Percentiles rank a stretch among this genome's conserved stretches.
Evolutionary conservation across 2,888 invertebrate species (phyloP).

Genomic region (Oegoconia quadripuncta): DNA sequence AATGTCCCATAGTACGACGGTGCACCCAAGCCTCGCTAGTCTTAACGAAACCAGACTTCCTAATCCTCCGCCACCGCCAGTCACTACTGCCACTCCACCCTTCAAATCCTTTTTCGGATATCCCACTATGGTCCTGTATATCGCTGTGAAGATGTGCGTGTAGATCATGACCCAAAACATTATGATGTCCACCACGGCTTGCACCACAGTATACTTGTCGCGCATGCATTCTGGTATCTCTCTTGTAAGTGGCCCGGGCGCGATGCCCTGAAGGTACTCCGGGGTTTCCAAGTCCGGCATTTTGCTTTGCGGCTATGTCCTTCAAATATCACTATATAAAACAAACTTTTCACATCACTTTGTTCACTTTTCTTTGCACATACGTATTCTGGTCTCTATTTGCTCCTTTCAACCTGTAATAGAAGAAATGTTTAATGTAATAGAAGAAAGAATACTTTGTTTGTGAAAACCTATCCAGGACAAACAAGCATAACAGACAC

Average conservation of each 20-base stretch:
- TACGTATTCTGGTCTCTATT: too few relatives aligned
- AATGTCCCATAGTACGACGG: conserved; percentile 94
- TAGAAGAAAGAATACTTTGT: too few relatives aligned
- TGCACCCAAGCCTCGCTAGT: conserved; percentile 87
- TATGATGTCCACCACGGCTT: conserved; percentile 77
- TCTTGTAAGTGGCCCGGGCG: conserved; percentile 63
- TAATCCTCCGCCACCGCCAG: conserved; percentile 93
- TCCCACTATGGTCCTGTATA: conserved; percentile 81
- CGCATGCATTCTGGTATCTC: conserved; percentile 74
- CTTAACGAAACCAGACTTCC: conserved; percentile 88
- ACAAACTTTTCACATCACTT: conserved; percentile 12
- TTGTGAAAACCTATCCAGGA: too few relatives aligned
- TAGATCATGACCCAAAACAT: conserved; percentile 72
- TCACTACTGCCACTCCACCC: conserved; percentile 90
- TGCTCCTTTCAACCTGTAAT: too few relatives aligned
- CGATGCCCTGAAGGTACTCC: conserved; percentile 64
- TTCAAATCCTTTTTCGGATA: conserved; percentile 83
- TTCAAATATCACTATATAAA: conserved; percentile 32
- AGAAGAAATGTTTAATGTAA: too few relatives aligned
- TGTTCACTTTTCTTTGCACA: conserved; percentile 4
- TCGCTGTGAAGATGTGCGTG: conserved; percentile 74
- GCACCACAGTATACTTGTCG: conserved; percentile 71
- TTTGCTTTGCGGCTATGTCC: conserved; percentile 22
- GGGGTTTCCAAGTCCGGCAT: conserved; percentile 55
- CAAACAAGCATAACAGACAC: too few relatives aligned